Conservation (phyloP, 2,888 invertebrate species). For the Callinectes sapidus region DNA sequence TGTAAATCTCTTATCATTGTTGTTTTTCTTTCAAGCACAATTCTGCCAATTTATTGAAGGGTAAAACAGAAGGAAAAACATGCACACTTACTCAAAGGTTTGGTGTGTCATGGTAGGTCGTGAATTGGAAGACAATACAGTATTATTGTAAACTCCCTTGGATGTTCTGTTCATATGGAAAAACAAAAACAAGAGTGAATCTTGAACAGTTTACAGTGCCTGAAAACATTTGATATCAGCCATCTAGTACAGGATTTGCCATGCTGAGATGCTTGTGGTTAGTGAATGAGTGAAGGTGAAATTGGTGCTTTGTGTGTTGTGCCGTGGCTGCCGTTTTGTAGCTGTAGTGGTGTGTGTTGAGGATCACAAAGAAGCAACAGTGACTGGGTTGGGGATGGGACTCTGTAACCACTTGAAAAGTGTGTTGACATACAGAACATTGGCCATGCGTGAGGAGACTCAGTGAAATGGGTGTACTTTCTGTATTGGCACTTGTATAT, state of each 20-base stretch:
- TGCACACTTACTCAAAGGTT: background rate
- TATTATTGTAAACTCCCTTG: background rate
- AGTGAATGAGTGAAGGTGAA: background rate
- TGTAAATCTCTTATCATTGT: background rate
- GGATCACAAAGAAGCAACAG: constrained; percentile 4
- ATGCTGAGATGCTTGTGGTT: background rate
- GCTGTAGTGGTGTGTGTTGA: constrained; percentile 4
- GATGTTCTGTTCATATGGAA: background rate
- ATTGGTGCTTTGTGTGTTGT: constrained; percentile 6
- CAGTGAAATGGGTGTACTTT: background rate
- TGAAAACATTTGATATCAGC: constrained; percentile 10
- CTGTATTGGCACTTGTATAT: constrained; percentile 21
- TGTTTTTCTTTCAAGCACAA: background rate
- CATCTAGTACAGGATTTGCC: constrained; percentile 1
- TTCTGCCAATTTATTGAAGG: background rate
- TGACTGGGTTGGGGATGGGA: constrained; percentile 2
- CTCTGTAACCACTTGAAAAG: constrained; percentile 4
- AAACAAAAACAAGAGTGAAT: background rate
- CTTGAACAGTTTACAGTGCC: constrained; percentile 2
- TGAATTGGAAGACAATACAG: constrained; percentile 1
- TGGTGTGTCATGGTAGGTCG: background rate
- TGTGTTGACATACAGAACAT: background rate
- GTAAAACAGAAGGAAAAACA: background rate
- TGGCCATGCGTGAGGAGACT: constrained; percentile 25
- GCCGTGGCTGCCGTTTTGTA: background rate